A percentile compares a stretch with the other conserved stretches of the same genome.
Evolutionary conservation across 2,888 invertebrate genomes (phyloP).

Genomic region (Brachypalpus laphriformis): DNA sequence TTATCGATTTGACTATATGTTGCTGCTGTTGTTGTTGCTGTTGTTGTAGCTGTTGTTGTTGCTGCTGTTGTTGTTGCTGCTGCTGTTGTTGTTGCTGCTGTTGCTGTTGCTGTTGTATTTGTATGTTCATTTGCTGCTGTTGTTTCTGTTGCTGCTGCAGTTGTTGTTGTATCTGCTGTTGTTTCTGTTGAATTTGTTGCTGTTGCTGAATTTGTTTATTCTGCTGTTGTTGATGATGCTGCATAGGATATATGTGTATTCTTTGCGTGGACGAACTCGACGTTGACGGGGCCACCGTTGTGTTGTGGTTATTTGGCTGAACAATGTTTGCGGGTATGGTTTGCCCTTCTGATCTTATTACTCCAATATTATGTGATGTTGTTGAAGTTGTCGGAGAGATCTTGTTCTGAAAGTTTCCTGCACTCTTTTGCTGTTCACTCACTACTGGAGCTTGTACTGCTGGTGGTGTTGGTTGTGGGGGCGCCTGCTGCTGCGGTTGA

Average conservation of each 20-base stretch:
- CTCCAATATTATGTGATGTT: conserved; percentile 46
- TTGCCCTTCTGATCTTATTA: conserved; percentile 72
- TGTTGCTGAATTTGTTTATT: conserved; percentile 73
- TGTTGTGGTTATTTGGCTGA: conserved; percentile 81
- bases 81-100: conserved; percentile 66
- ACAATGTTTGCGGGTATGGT: conserved; percentile 81
- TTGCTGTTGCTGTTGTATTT: conserved; percentile 67
- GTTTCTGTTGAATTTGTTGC: conserved; percentile 61
- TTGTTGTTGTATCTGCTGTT: conserved; percentile 35
- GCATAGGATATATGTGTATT: conserved; percentile 81
- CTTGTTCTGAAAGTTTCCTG: conserved; percentile 57
- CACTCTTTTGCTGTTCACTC: conserved; percentile 32
- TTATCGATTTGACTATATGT: conserved; percentile 48
- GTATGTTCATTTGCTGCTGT: conserved; percentile 54
- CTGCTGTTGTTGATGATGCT: conserved; percentile 78
- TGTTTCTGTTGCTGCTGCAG: conserved; percentile 54
- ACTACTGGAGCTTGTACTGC: conserved; percentile 8
- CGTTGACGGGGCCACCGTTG: conserved; percentile 66
- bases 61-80: conserved; percentile 67
- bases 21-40: conserved; percentile 66
- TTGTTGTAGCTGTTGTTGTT: conserved; percentile 67
- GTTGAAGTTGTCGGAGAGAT: conserved; percentile 58
- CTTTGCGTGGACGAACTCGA: conserved; percentile 76
- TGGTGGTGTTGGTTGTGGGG: conserved; percentile 46
- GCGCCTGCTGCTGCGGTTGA: conserved; percentile 53